Conservation (phyloP, 2,888 invertebrate species). For the Barypeithes pellucidus region DNA sequence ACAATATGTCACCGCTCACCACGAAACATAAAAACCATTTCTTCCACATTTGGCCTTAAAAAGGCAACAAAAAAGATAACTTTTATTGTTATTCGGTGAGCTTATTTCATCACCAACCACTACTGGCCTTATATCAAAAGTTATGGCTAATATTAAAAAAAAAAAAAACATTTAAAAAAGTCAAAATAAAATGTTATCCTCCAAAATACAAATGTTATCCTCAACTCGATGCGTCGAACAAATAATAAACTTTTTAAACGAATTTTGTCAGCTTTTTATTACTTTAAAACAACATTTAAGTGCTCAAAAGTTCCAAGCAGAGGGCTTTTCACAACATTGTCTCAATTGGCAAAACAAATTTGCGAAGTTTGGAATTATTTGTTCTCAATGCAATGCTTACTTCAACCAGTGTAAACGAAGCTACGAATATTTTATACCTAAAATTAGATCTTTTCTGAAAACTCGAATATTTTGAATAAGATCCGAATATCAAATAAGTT, state of each 20-base stretch:
- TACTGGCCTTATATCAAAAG: background rate
- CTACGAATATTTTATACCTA: conserved; percentile 4
- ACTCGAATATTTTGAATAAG: conserved; percentile 7
- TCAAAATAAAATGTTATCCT: no score
- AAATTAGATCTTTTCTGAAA: conserved; percentile 25
- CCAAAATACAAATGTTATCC: background rate
- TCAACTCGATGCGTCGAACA: no score
- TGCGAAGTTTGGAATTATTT: conserved; percentile 6
- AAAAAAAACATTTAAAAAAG: no score
- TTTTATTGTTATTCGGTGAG: background rate
- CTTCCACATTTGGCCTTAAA: background rate
- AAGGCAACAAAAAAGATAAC: background rate
- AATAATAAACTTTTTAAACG: background rate
- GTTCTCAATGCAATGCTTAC: background rate
- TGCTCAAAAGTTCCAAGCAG: conserved; percentile 1
- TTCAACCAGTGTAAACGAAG: conserved; percentile 12
- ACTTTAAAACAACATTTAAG: background rate
- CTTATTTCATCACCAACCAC: background rate
- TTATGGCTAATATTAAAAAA: background rate
- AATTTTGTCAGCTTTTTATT: background rate
- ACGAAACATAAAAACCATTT: background rate
- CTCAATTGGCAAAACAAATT: conserved; percentile 20
- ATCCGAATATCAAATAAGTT: conserved; percentile 20
- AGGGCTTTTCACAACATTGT: background rate
- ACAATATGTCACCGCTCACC: background rate